Conservation (phyloP, 2,888 invertebrate species). For the Nymphalis c-album region DNA sequence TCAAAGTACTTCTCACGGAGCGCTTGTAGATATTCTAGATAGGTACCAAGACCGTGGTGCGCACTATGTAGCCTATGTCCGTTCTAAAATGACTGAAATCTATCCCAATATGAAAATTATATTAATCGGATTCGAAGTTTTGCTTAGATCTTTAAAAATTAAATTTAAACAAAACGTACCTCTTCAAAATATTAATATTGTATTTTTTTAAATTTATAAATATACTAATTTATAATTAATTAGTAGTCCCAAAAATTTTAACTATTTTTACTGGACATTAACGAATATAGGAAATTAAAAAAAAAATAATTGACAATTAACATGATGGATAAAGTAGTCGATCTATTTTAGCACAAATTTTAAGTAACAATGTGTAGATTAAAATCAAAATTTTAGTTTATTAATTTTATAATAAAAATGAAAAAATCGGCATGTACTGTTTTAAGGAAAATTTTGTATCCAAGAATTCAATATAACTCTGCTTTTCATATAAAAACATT, state of each 20-base stretch:
- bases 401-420: slow-evolving; percentile 58
- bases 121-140: no score
- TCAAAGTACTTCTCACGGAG: no score
- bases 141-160: no score
- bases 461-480: slow-evolving; percentile 16
- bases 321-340: slow-evolving; percentile 20
- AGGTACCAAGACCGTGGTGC: no score
- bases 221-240: no score
- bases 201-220: no score
- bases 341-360: slow-evolving; percentile 8
- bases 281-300: neutral
- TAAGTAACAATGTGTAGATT: slow-evolving; percentile 30
- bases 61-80: no score
- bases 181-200: no score
- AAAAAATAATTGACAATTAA: slow-evolving; percentile 15
- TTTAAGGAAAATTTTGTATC: slow-evolving; percentile 44
- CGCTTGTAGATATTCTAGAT: no score
- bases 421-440: slow-evolving; percentile 55
- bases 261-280: neutral
- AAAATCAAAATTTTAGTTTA: slow-evolving; percentile 39
- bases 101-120: no score
- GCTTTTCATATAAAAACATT: neutral
- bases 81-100: no score
- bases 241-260: neutral
- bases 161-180: no score